A percentile compares a stretch with the other conserved stretches of the same genome.
Conservation (phyloP, 2,797 vertebrate species). For the Cyclura pinguis region DNA sequence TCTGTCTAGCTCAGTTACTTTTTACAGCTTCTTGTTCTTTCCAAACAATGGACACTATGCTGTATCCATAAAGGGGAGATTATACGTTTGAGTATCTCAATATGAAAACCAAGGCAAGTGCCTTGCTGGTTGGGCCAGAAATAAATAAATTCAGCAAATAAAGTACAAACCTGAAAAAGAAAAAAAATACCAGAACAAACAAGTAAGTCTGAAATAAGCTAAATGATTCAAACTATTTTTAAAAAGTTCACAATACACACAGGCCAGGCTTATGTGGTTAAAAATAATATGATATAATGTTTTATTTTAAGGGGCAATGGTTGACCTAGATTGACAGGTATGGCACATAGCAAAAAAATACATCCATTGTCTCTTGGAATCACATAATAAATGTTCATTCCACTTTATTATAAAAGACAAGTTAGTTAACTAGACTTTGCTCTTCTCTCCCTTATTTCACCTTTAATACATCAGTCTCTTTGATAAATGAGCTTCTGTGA, state of each 20-base stretch:
- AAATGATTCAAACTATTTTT: not conserved
- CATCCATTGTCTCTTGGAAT: not conserved
- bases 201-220: conserved; percentile 9
- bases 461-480: conserved; percentile 45
- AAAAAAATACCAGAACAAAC: not conserved
- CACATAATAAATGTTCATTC: not conserved
- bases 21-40: not conserved
- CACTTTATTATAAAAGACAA: conserved; percentile 10
- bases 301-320: not conserved
- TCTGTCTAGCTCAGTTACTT: not conserved
- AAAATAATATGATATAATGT: not conserved
- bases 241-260: not conserved
- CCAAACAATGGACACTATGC: too few relatives aligned
- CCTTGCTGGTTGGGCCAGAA: not conserved
- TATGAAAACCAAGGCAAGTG: not conserved
- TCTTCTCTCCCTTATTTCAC: conserved; percentile 30
- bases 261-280: not conserved
- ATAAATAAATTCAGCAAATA: not conserved
- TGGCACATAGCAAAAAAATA: not conserved
- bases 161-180: not conserved
- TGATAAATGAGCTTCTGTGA: conserved; percentile 51
- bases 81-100: not conserved
- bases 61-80: not conserved
- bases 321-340: not conserved
- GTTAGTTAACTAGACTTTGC: conserved; percentile 1